Conservation (phyloP, 2,797 vertebrate genomes). For the Vipera latastei region DNA sequence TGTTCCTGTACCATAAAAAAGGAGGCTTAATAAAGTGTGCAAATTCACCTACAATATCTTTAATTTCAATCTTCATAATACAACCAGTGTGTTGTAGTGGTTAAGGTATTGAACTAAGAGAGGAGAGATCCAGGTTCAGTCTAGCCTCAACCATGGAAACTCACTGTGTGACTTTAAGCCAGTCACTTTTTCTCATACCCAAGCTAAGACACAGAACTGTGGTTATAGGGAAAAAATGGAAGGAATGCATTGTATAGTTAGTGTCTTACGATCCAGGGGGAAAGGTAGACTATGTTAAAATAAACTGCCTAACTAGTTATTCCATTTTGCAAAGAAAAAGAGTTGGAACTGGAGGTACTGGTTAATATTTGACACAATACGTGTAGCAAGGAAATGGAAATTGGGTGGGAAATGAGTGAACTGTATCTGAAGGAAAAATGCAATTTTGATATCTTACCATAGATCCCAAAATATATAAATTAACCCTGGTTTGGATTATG, state of each 20-base stretch:
- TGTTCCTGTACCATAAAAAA: background rate
- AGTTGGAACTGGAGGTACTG: background rate
- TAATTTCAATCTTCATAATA: background rate
- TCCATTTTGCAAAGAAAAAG: background rate
- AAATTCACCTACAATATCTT: background rate
- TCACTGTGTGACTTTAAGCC: background rate
- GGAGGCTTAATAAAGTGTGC: background rate
- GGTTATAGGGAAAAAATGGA: background rate
- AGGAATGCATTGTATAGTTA: background rate
- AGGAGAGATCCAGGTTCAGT: background rate
- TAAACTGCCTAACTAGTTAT: background rate
- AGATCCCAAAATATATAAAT: background rate
- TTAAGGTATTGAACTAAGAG: background rate
- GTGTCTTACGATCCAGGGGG: background rate
- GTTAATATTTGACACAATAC: background rate
- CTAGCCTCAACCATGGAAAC: background rate
- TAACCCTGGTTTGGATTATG: conserved; percentile 23
- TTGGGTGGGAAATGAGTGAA: background rate
- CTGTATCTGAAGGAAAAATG: background rate
- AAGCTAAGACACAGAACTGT: background rate
- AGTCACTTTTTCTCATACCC: background rate
- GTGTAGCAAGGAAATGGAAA: background rate
- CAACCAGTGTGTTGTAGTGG: background rate
- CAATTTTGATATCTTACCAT: background rate
- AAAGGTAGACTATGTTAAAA: background rate